Conservation (phyloP, 2,113 vertebrate species). For the Muscicapa adusta region DNA sequence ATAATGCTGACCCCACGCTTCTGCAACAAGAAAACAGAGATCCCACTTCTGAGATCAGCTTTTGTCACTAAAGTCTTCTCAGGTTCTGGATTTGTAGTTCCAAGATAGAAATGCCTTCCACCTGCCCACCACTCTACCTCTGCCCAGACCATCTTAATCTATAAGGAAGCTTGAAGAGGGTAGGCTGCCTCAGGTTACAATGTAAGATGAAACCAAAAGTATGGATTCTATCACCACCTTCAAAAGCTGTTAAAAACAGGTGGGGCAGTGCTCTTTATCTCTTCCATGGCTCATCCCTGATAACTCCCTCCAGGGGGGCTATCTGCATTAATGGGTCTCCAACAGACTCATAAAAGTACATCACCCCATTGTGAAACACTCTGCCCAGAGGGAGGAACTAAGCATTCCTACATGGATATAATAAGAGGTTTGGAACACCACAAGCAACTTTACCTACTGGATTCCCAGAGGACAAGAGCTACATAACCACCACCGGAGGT, state of each 20-base stretch:
- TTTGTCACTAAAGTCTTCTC: neutral
- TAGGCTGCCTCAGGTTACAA: neutral
- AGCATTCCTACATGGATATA: too few relatives aligned
- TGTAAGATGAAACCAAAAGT: neutral
- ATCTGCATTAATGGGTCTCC: neutral
- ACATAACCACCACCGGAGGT: neutral
- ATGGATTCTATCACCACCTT: neutral
- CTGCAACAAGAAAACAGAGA: neutral
- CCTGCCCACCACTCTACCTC: neutral
- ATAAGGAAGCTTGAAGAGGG: neutral
- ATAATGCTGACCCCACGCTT: fast-evolving
- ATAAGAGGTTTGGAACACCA: neutral
- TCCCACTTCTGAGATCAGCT: neutral
- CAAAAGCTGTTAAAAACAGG: neutral
- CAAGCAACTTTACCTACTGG: neutral
- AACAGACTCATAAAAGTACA: neutral
- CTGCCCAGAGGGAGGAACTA: neutral
- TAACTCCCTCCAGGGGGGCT: neutral
- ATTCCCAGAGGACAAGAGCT: neutral
- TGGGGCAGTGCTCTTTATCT: neutral
- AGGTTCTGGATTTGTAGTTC: neutral
- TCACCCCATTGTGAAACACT: neutral
- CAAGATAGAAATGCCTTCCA: neutral
- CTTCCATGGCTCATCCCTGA: neutral
- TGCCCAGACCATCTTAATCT: neutral